Percentiles rank a stretch among this genome's conserved stretches.
Conservation (phyloP, 2,888 invertebrate genomes). For the Nezara viridula region DNA sequence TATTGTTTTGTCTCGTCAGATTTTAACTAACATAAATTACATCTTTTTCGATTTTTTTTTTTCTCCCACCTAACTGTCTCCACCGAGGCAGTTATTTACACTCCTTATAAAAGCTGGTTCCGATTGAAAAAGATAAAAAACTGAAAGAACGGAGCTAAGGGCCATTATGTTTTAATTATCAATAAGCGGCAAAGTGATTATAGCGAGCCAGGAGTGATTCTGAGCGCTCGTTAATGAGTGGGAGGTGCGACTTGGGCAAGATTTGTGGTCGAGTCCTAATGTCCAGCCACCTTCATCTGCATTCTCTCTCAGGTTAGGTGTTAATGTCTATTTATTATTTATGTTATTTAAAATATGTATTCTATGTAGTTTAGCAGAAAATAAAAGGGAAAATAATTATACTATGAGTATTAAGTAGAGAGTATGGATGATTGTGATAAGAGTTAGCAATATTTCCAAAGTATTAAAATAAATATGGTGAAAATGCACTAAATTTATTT, state of each 20-base stretch:
- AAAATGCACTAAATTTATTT: too few relatives aligned
- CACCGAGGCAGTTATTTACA: not conserved
- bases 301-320: not conserved
- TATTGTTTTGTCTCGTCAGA: not conserved
- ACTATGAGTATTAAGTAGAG: too few relatives aligned
- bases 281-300: not conserved
- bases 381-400: too few relatives aligned
- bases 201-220: not conserved
- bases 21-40: not conserved
- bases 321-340: not conserved
- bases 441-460: too few relatives aligned
- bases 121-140: not conserved
- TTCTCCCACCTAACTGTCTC: not conserved
- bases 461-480: too few relatives aligned
- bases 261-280: not conserved
- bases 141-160: not conserved
- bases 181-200: constrained; percentile 6
- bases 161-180: constrained; percentile 22
- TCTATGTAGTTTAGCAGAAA: too few relatives aligned
- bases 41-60: not conserved
- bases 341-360: too few relatives aligned
- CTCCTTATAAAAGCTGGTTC: not conserved
- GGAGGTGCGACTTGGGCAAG: not conserved
- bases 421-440: too few relatives aligned
- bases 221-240: not conserved